Base-by-base conservation (phyloP, 2,888 invertebrate species). In the Perithous albicinctus region DNA sequence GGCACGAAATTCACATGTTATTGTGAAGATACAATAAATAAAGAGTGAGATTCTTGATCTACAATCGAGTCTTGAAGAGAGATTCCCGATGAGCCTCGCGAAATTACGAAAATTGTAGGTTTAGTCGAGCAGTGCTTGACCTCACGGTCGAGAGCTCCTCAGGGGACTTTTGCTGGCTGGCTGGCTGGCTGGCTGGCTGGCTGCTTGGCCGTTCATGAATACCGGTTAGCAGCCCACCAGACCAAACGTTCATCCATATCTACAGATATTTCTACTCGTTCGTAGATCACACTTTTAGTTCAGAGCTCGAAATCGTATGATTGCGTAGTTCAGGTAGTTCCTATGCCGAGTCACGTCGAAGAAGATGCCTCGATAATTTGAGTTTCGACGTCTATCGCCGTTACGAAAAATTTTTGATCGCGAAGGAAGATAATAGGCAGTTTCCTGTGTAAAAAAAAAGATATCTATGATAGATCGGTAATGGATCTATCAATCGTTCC, bases 21-120 rank as follows among this genome's bases (percentile, higher is more conserved):
- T 48, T 18, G 7, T 48, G 18, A 8, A 48, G 23, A 23, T 26
- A 26, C 26, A 26, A 54, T 29, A 54, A 26, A 54, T 29, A 29
- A 38, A 26, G 26, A 26, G 26, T 4, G n/a, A 26, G 26, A 26
- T 3, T 26, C 23, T 54, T n/a, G 54, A 54, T 54, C 26, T 23
- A n/a, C 54, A 12, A n/a, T 20, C 41, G 54, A 64, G 43, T 32
- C 29, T 59, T 20, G n/a, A 10, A 35, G 15, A 12, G 61, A 48
- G 48, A 69, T 41, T 69, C 32, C 5, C 67, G 67, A 35, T 67
- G 67, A 54, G 32, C 32, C 54, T 56, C 83, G 78, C 86, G 85
- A 88, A 88, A 89, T 89, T 89, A 89, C 88, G 87, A 85, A 89
- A 89, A 89, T 89, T 89, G 88, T 88, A 67, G 84, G 69, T 73